These are phyloP conservation scores for Gila orcuttii DNA, from an alignment of 2,113 vertebrate species.

Conservation along the genomic window DNA sequence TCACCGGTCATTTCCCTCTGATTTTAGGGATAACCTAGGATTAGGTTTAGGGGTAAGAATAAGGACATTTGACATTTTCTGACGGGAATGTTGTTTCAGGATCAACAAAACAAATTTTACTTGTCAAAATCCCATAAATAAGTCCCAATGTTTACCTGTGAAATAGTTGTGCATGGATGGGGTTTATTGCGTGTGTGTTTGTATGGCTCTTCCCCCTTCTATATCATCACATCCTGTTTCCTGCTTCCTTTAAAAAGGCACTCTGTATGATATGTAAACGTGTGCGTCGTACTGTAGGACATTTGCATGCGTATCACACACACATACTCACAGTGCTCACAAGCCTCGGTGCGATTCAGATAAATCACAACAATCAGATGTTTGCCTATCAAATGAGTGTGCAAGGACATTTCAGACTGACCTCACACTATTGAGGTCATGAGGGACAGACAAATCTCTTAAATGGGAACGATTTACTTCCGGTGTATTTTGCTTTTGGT, in stretches of 20 bases:
- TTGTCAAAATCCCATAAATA: neutral
- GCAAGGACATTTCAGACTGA: constrained; percentile 50
- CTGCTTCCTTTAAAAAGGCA: constrained; percentile 17
- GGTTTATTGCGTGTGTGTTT: neutral
- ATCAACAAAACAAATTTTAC: too few species aligned
- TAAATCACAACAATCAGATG: constrained; percentile 56
- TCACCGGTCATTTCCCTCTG: too few species aligned
- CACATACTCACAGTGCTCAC: neutral
- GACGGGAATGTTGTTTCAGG: too few species aligned
- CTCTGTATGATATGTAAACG: neutral
- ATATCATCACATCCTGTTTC: constrained; percentile 14
- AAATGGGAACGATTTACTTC: neutral
- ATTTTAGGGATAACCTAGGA: too few species aligned
- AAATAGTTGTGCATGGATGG: neutral
- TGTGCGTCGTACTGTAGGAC: neutral
- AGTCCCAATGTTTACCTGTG: constrained; percentile 10
- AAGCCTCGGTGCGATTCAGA: constrained; percentile 44
- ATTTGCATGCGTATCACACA: constrained; percentile 32
- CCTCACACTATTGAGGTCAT: neutral
- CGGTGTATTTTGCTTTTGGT: neutral
- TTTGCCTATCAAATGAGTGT: constrained; percentile 66
- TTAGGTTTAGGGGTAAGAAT: too few species aligned
- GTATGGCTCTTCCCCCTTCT: neutral
- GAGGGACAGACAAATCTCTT: neutral
- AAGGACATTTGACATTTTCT: too few species aligned